These are phyloP conservation scores for Zophobas morio DNA, from an alignment of 1,140 invertebrate genomes.

Conservation along the genomic window DNA sequence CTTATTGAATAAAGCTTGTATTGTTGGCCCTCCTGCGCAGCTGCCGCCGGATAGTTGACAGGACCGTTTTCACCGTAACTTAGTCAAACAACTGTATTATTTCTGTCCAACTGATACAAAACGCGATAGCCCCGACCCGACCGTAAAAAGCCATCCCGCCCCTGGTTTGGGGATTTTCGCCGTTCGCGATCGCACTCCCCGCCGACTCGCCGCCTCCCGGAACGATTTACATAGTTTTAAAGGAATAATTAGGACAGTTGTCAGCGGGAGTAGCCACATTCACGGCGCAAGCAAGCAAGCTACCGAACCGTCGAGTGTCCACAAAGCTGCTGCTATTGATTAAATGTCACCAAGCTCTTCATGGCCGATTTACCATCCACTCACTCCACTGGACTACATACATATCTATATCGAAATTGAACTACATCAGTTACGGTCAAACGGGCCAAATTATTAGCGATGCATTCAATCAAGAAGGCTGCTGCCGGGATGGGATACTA, in stretches of 20 bases:
- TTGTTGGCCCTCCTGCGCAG: constrained; percentile 53
- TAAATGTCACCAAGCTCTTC: constrained; percentile 64
- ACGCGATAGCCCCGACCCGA: no score
- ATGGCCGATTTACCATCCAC: constrained; percentile 62
- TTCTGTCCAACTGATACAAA: constrained; percentile 18
- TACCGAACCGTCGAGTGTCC: constrained; percentile 54
- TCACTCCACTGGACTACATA: constrained; percentile 53
- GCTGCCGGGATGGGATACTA: neutral
- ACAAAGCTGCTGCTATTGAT: constrained; percentile 62
- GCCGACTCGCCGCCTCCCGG: neutral
- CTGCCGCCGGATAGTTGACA: constrained; percentile 51
- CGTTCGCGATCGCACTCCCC: neutral
- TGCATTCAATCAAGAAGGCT: neutral
- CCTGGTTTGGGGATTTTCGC: neutral
- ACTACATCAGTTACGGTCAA: constrained; percentile 29
- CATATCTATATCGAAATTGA: constrained; percentile 54
- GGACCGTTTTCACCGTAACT: constrained; percentile 53
- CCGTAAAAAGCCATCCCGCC: neutral
- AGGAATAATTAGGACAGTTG: constrained; percentile 42
- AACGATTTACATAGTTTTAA: constrained; percentile 29
- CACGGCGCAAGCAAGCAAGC: constrained; percentile 45
- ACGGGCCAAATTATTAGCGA: constrained; percentile 8
- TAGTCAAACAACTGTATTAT: constrained; percentile 55
- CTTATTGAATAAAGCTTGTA: constrained; percentile 58
- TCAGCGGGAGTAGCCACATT: constrained; percentile 44